Evolutionary conservation across 2,797 vertebrate genomes (phyloP).

Genomic region (Myripristis murdjan): DNA sequence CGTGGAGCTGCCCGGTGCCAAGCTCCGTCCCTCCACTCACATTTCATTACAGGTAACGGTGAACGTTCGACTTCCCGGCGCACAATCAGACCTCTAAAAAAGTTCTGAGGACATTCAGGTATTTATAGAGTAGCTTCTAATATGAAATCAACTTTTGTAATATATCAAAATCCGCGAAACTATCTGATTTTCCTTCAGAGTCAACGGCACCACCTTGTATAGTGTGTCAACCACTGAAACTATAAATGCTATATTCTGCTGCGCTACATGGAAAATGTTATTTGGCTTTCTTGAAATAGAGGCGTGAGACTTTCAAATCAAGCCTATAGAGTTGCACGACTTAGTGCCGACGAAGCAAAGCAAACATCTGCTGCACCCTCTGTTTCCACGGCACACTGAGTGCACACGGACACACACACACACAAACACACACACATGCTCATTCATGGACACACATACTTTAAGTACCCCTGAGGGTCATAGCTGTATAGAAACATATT

Average conservation of each 20-base stretch:
- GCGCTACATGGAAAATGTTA: constrained; percentile 29
- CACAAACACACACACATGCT: not conserved
- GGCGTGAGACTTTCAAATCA: constrained; percentile 34
- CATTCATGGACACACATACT: constrained; percentile 16
- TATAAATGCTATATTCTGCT: constrained; percentile 34
- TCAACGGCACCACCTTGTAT: not conserved
- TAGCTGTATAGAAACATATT: constrained; percentile 56
- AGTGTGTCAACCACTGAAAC: not conserved
- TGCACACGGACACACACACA: not conserved
- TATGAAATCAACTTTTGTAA: not conserved
- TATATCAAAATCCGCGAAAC: not conserved
- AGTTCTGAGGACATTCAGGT: not conserved
- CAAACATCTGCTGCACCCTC: constrained; percentile 63
- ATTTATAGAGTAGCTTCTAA: not conserved
- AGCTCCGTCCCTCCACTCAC: constrained; percentile 91
- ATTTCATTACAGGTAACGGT: constrained; percentile 93
- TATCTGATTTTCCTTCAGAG: not conserved
- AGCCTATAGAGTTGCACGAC: constrained; percentile 47
- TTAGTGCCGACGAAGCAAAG: constrained; percentile 59
- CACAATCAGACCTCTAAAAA: not conserved
- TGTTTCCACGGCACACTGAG: constrained; percentile 54
- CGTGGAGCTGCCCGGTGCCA: constrained; percentile 90
- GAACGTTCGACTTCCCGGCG: not conserved
- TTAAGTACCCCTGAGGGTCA: constrained; percentile 53
- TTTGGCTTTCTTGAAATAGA: constrained; percentile 35